Conservation (phyloP, 2,888 invertebrate species). For the Siphonodentalium dalli region DNA sequence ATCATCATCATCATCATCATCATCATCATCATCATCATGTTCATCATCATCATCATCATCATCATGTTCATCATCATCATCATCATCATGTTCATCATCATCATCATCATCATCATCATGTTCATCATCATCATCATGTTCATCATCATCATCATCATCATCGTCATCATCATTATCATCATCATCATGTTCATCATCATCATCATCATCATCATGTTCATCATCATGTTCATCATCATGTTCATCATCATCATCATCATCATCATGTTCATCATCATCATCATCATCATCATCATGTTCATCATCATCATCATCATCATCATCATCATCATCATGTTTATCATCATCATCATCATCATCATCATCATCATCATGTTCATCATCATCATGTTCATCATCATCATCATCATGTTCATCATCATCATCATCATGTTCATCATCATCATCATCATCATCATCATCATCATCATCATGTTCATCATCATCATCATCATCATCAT, state of each 20-base stretch:
- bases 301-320: not conserved
- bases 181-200: not conserved
- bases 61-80: not conserved
- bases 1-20: not conserved
- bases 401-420: not conserved
- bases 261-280: not conserved
- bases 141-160: not conserved
- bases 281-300: not conserved
- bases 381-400: not conserved
- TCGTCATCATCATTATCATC: no score
- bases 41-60: not conserved
- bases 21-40: not conserved
- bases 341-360: no score
- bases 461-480: not conserved
- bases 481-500: not conserved
- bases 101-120: not conserved
- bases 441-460: not conserved
- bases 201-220: not conserved
- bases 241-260: not conserved
- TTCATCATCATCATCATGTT: not conserved
- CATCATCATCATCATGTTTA: no score
- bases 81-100: not conserved
- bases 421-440: not conserved
- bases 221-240: not conserved
- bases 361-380: not conserved